phyloP scores from a whole-genome alignment of 64 coral and sea anemone genomes.

The Cladopsammia gracilis region DNA sequence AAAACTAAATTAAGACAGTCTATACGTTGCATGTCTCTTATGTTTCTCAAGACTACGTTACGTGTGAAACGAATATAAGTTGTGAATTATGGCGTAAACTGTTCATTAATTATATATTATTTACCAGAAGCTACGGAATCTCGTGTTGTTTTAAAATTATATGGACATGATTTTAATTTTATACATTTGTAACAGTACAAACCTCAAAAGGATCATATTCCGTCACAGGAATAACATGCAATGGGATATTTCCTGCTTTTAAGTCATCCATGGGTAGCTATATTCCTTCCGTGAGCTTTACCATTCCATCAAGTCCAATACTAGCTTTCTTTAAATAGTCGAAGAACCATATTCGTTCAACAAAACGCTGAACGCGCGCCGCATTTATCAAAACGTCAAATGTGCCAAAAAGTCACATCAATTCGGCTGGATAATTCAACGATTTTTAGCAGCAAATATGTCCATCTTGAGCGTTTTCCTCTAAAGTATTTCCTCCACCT shows the following conservation, averaged over 20 bases:
- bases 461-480: neutral
- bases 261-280: conserved; percentile 30
- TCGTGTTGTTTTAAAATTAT: neutral
- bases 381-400: conserved; percentile 37
- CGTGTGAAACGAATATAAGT: neutral
- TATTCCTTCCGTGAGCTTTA: neutral
- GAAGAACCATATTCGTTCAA: neutral
- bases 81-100: neutral
- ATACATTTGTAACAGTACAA: neutral
- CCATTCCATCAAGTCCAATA: conserved; percentile 12
- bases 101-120: conserved; percentile 30
- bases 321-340: neutral
- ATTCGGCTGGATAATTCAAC: neutral
- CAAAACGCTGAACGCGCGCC: neutral
- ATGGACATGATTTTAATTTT: neutral
- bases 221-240: conserved; percentile 84
- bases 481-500: neutral
- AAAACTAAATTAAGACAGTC: too few species aligned
- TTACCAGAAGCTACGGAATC: conserved; percentile 23
- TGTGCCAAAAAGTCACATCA: conserved; percentile 8
- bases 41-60: neutral
- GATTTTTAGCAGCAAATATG: neutral
- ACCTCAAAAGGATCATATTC: conserved; percentile 99
- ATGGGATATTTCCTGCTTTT: conserved; percentile 42
- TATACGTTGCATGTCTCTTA: too few species aligned